phyloP scores from a whole-genome alignment of 2,113 vertebrate genomes.

The Hiodon alosoides region DNA sequence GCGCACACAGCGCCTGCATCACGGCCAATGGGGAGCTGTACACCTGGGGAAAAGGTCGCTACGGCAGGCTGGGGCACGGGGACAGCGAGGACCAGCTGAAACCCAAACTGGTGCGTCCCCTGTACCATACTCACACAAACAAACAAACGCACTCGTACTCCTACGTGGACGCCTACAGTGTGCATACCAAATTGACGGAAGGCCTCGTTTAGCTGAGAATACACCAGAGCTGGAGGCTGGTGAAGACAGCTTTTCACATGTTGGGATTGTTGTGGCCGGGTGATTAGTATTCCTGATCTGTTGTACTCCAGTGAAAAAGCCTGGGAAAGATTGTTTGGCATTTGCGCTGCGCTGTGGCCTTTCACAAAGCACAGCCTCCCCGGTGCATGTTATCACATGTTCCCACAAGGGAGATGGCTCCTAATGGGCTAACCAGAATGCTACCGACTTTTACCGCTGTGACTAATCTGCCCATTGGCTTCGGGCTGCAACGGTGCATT shows the following conservation, averaged over 20 bases:
- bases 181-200: not conserved
- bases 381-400: not conserved
- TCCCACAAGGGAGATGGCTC: not conserved
- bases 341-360: slow-evolving; percentile 6
- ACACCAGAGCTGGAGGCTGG: not conserved
- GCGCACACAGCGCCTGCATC: slow-evolving; percentile 93
- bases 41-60: slow-evolving; percentile 95
- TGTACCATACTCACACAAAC: not conserved
- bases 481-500: not conserved
- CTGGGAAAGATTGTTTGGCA: not conserved
- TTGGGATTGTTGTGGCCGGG: not conserved
- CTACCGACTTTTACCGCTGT: not conserved
- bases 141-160: not conserved
- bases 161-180: not conserved
- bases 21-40: slow-evolving; percentile 93
- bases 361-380: not conserved
- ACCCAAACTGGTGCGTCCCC: slow-evolving; percentile 79
- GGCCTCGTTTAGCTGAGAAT: too few species aligned
- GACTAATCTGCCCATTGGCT: not conserved
- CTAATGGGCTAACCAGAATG: not conserved
- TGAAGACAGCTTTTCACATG: not conserved
- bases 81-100: slow-evolving; percentile 97
- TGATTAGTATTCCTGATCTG: not conserved
- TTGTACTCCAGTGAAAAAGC: not conserved
- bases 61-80: slow-evolving; percentile 89